Base-by-base conservation (phyloP, 2,113 vertebrate genomes). In the Gymnogyps californianus region DNA sequence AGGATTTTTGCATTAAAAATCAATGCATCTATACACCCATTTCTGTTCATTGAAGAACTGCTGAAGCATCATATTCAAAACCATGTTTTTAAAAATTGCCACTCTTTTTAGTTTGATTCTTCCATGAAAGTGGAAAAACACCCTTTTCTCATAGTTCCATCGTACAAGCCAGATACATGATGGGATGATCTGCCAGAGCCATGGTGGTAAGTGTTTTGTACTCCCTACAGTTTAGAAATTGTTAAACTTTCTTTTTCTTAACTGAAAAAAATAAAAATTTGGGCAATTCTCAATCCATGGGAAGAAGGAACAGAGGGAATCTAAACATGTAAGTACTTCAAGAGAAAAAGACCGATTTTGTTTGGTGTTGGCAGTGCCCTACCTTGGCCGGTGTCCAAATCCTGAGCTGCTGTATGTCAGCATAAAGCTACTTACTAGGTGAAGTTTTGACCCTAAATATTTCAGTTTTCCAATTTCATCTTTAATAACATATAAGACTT, bases 81-180 rank as follows among this genome's bases (percentile, higher is more conserved):
- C 3, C 20, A 31, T 2, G 1, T 10, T 78, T 77, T 55, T 49
- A 31, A 78, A 69, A 78, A 62, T 3, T 32, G 18, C 5, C 13
- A 26, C 13, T 58, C 4, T 47, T 82, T 44, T 58, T 18, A 18
- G 8, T 36, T 91, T 55, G 15, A 34, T 64, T 75, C 24, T 55
- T 59, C 47, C 21, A 6, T 16, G 18, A 21, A 59, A 29, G 9
- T 32, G 22, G 29, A 87, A 47, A 40, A 28, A 8, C 3, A 31
- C 7, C 8, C 16, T 36, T 75, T 65, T 87, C 25, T 78, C 31
- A 17, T 25, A 44, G 16, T 46, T 78, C 44, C 42, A 8, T 26
- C 20, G 21, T 70, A 21, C 11, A 22, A 36, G 15, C 7, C n/a
- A 49, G 40, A 10, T 22, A 13, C 10, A 1, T 1, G 2, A 16